phyloP scores from a whole-genome alignment of 2,888 invertebrate species.

The Metacarcinus magister region DNA sequence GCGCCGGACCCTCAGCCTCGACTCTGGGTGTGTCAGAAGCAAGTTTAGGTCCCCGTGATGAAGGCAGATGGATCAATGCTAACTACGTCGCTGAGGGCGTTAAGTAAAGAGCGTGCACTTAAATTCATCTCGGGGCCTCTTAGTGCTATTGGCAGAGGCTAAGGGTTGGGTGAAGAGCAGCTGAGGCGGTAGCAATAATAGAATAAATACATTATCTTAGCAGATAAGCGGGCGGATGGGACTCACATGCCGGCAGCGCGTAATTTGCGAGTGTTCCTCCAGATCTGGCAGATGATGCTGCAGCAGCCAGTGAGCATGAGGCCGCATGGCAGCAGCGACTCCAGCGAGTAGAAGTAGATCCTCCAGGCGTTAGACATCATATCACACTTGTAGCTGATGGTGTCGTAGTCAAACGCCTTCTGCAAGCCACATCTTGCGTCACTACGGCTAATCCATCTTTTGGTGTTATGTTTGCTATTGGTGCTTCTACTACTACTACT shows the following conservation, averaged over 20 bases:
- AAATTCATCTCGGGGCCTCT: background rate
- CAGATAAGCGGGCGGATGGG: background rate
- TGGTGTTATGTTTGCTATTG: background rate
- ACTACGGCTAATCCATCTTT: background rate
- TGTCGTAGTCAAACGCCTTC: conserved; percentile 67
- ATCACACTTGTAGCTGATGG: conserved; percentile 69
- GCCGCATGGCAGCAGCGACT: conserved; percentile 67
- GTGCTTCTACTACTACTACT: background rate
- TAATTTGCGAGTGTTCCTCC: conserved; percentile 65
- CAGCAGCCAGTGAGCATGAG: conserved; percentile 72
- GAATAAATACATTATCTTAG: background rate
- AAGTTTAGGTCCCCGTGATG: no score
- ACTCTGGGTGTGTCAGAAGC: no score
- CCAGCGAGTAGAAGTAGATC: conserved; percentile 74
- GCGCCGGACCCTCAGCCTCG: no score
- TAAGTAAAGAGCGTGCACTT: background rate
- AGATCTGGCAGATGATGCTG: conserved; percentile 76
- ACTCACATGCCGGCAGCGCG: conserved; percentile 70
- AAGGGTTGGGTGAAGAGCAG: background rate
- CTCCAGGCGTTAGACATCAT: background rate
- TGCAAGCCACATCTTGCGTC: background rate
- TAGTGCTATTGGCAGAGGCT: background rate
- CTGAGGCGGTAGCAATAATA: background rate
- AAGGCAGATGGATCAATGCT: background rate
- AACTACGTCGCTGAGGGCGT: background rate